phyloP scores from a whole-genome alignment of 2,888 invertebrate genomes.

The Proisotoma minuta region DNA sequence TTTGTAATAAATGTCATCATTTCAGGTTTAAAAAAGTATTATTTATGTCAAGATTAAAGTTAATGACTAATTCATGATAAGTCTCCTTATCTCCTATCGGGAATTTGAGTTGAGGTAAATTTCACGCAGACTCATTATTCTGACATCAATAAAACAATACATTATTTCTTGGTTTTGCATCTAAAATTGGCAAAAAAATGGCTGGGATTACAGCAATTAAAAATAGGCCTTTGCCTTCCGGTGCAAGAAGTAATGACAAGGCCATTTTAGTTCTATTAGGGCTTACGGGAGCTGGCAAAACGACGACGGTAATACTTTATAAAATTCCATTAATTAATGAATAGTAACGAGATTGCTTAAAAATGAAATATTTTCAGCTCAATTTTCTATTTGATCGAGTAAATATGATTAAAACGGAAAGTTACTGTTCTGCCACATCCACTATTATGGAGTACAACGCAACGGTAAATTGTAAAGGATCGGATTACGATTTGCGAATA shows the following conservation, averaged over 20 bases:
- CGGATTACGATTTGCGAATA: conserved; percentile 16
- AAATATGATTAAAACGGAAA: conserved; percentile 12
- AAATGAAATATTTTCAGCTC: conserved; percentile 5
- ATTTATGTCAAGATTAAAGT: no score
- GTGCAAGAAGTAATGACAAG: conserved; percentile 4
- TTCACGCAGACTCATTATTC: not conserved
- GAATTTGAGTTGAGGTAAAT: no score
- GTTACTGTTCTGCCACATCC: conserved; percentile 12
- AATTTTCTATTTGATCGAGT: conserved; percentile 16
- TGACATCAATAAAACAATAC: no score
- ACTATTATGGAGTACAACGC: conserved; percentile 20
- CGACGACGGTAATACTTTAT: conserved; percentile 16
- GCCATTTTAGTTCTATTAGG: conserved; percentile 11
- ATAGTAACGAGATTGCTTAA: not conserved
- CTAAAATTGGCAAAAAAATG: conserved; percentile 9
- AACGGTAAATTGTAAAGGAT: conserved; percentile 3
- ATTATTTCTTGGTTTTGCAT: conserved; percentile 1
- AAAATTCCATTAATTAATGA: conserved; percentile 2
- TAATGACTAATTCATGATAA: no score
- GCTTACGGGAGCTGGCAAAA: conserved; percentile 25
- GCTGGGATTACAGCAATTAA: not conserved
- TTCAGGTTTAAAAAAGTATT: no score
- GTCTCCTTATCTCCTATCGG: no score
- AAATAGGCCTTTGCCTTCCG: not conserved
- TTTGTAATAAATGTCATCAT: no score